Evolutionary conservation across 2,113 vertebrate species (phyloP).

Genomic region (Sylvietta virens): DNA sequence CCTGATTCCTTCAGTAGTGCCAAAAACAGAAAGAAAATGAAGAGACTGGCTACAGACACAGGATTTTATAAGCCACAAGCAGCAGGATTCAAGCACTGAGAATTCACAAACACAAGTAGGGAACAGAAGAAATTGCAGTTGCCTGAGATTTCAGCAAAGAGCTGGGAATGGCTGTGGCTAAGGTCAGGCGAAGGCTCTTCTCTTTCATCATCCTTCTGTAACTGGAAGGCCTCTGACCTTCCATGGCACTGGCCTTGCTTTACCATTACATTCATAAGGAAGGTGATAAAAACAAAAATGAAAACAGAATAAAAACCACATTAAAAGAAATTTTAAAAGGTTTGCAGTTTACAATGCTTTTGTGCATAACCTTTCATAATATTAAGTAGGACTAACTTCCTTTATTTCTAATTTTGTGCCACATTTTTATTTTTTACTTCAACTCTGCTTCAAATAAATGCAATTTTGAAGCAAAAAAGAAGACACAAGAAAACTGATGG

Average conservation of each 20-base stretch:
- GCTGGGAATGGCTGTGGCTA: neutral
- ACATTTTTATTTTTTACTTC: neutral
- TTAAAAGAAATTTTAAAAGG: neutral
- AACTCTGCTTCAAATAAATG: neutral
- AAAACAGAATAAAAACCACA: neutral
- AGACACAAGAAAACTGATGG: neutral
- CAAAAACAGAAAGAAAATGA: neutral
- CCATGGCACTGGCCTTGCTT: neutral
- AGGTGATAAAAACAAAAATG: neutral
- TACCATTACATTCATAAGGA: neutral
- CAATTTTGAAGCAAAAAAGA: neutral
- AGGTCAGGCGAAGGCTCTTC: neutral
- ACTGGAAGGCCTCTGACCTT: neutral
- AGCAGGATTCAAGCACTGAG: neutral
- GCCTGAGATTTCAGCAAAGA: neutral
- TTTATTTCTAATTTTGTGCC: neutral
- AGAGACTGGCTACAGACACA: neutral
- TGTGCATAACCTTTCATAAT: neutral
- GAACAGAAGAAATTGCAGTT: neutral
- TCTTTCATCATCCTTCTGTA: neutral
- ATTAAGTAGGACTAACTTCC: neutral
- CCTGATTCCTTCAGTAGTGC: neutral
- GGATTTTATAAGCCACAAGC: neutral
- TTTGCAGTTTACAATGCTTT: neutral
- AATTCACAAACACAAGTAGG: neutral